Conservation (phyloP, 2,113 vertebrate genomes). For the Anseranas semipalmata region DNA sequence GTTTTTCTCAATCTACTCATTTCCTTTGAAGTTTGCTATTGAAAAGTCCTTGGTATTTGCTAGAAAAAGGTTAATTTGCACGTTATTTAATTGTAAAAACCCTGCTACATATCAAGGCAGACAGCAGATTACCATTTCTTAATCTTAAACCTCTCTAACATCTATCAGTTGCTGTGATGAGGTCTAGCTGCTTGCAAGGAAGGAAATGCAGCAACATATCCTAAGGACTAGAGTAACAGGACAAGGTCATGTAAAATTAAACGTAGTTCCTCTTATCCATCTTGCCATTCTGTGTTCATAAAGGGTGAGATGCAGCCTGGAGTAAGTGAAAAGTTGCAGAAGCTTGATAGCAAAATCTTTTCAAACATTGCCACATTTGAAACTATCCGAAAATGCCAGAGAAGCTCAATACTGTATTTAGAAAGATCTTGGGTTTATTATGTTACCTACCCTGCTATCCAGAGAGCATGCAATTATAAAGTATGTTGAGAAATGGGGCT, state of each 20-base stretch:
- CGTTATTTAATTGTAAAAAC: background rate
- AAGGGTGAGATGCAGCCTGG: background rate
- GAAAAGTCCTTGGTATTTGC: background rate
- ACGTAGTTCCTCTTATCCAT: background rate
- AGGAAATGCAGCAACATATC: background rate
- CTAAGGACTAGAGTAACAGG: background rate
- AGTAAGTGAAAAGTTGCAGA: background rate
- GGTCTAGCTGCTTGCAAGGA: background rate
- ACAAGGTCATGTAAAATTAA: background rate
- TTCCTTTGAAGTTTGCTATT: background rate
- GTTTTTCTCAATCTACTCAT: background rate
- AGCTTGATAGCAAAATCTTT: background rate
- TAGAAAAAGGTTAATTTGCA: background rate
- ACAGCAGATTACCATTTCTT: background rate
- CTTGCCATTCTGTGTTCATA: background rate
- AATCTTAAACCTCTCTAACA: background rate
- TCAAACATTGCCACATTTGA: background rate
- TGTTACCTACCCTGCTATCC: background rate
- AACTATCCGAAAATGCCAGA: background rate
- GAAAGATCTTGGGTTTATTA: background rate
- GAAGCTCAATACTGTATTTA: background rate
- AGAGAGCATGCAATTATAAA: background rate
- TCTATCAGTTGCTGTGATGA: background rate
- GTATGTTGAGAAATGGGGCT: background rate
- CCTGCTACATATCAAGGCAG: background rate